Base-by-base conservation (phyloP, 1,140 invertebrate species). In the Nymphalis io region DNA sequence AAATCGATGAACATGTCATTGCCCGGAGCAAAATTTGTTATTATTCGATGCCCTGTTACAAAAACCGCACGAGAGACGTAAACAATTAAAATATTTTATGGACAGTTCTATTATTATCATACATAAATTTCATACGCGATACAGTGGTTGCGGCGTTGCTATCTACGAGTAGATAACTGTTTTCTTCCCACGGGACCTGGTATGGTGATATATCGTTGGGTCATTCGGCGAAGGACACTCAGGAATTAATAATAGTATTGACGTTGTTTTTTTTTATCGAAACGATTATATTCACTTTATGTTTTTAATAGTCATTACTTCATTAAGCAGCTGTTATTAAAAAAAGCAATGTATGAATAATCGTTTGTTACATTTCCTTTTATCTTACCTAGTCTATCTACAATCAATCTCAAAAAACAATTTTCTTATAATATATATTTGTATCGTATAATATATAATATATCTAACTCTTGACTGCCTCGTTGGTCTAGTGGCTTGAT, bases 131-230 rank as follows among this genome's bases (percentile, higher is more conserved):
- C 70, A 82, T 81, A 77, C 71, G 55, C 67, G 80, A 79, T 78
- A 80, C 74, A 57, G 53, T 68, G 69, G 60, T 60, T 75, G 76
- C 60, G 80, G 77, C 66, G 72, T 66, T 67, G 70, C 68, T 85
- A 83, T 83, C 80, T 62, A 64, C 68, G 62, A 33, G 68, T 73
- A 72, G 87, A 89, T 89, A 89, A 81, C 69, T 64, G 65, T 80
- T 86, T 83, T 86, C 83, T 87, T 87, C 85, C 85, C 87, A 87
- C 87, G 83, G 84, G 81, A 87, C 74, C 72, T 70, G 65, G 68
- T 62, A 57, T 63, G 65, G 66, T 61, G 70, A 68, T 72, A 73
- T 72, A 71, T 72, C 67, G 73, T 59, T 61, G 42, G 70, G 75
- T 75, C 65, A 70, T 46, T 64, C 64, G 62, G 44, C 71, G 76